These are phyloP conservation scores for Plecotus auritus DNA, from an alignment of 2,113 vertebrate genomes.

Conservation along the genomic window DNA sequence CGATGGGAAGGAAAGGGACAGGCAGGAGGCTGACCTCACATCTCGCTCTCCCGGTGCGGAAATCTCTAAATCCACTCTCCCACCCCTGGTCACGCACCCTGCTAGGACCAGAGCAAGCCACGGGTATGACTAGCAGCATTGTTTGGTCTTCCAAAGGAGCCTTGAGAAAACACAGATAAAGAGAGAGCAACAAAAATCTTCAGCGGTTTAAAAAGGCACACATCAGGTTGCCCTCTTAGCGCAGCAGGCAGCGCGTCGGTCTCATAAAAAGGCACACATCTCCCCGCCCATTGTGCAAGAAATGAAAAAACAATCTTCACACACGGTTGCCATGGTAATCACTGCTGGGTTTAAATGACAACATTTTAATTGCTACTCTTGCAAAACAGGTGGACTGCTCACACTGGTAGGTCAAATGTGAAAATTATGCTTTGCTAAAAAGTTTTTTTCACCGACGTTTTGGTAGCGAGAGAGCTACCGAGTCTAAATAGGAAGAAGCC, in stretches of 20 bases:
- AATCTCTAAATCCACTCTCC: background rate
- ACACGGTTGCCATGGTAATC: background rate
- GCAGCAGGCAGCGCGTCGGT: too few relatives aligned
- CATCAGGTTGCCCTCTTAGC: too few relatives aligned
- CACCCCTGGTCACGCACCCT: background rate
- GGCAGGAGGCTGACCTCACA: background rate
- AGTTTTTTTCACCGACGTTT: background rate
- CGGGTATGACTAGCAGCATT: conserved; percentile 21
- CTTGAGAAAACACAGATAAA: conserved; percentile 54
- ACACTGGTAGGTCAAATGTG: background rate
- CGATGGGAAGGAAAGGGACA: background rate
- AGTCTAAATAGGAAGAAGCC: background rate
- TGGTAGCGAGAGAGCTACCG: background rate
- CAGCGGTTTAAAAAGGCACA: conserved; percentile 6
- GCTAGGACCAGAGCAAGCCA: background rate
- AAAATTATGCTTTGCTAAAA: background rate
- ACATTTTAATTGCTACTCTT: conserved; percentile 29
- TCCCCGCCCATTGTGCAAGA: conserved; percentile 11
- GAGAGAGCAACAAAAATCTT: background rate
- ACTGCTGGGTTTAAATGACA: background rate
- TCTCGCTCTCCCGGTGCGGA: background rate
- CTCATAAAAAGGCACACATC: background rate
- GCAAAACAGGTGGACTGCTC: background rate
- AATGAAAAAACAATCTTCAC: background rate
- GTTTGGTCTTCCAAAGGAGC: conserved; percentile 30